A percentile compares a stretch with the other conserved stretches of the same genome.
Conservation (phyloP, 2,888 invertebrate genomes). For the Sphinx pinastri region DNA sequence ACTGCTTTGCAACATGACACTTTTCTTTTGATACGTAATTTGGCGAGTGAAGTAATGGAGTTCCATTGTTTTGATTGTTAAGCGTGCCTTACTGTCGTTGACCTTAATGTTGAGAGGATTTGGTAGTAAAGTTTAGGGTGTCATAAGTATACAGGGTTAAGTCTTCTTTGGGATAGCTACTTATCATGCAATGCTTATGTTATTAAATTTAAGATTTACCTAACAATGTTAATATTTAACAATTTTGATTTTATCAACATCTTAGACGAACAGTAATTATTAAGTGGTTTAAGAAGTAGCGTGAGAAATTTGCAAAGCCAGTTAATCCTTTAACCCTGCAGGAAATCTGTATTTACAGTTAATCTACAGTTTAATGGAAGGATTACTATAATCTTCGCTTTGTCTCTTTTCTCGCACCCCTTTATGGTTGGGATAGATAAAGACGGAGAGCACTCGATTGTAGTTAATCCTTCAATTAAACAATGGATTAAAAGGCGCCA, state of each 20-base stretch:
- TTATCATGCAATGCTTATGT: too few relatives aligned
- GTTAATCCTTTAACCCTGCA: constrained; percentile 6
- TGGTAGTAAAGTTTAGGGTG: too few relatives aligned
- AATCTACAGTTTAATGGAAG: constrained; percentile 44
- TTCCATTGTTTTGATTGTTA: constrained; percentile 2
- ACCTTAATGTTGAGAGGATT: too few relatives aligned
- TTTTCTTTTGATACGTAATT: constrained; percentile 21
- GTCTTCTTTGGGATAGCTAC: too few relatives aligned
- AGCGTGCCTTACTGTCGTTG: too few relatives aligned
- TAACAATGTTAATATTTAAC: too few relatives aligned
- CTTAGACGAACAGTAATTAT: neutral
- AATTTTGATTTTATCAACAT: neutral
- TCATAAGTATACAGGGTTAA: too few relatives aligned
- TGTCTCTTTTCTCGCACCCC: constrained; percentile 27
- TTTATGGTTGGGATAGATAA: constrained; percentile 24
- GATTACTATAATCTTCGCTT: constrained; percentile 38
- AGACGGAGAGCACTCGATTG: constrained; percentile 28
- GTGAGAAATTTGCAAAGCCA: neutral
- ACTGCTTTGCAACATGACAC: constrained; percentile 42
- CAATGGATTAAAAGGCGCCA: constrained; percentile 26
- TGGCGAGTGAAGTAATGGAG: constrained; percentile 4
- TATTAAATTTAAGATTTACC: too few relatives aligned
- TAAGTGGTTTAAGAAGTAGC: neutral
- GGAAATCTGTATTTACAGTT: constrained; percentile 32
- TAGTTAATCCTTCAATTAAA: constrained; percentile 28